Evolutionary conservation across 1,140 invertebrate genomes (phyloP), one percentile per base, ranked within the genome.

Genomic region (Drosophila bocki): DNA sequence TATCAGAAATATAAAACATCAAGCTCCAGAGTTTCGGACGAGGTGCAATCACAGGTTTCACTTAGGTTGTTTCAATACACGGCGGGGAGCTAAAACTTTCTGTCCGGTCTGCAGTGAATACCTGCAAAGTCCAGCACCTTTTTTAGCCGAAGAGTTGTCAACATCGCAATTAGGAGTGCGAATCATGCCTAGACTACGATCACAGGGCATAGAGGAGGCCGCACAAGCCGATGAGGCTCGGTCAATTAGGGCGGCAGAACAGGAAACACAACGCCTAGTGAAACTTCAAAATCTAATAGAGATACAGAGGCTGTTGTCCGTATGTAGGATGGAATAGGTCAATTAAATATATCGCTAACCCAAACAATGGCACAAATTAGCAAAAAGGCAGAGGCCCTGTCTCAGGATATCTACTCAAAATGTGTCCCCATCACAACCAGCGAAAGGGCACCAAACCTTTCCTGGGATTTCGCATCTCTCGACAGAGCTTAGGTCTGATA

Each of bases 401-500:
- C 12, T 37, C 35, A 37, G 51, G 7, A 9, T 54, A 7, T 35
- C 29, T n/a, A 35, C 29, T 4, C 32, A 5, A 32, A 33, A 11
- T 42, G 41, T 17, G 2, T 8, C 41, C 3, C 7, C n/a, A 42
- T 8, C 48, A n/a, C 48, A 32, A 33, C 29, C 44, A 47, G 26
- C 29, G n/a, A 37, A 17, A 37, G 51, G 33, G 3, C 51, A 35
- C n/a, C 45, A 61, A 45, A 15, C 57, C 5, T 59, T 44, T 48
- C 13, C 45, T 48, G 22, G 45, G 13, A 7, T 7, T 3, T 48
- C 45, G 12, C 45, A 26, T 13, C 19, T 1, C 13, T 13, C 45
- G 7, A 9, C 22, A 26, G 45, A 48, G 45, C n/a, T 62, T 26
- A n/a, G 60, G 7, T 29, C 62, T n/a, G 29, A 59, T 47, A 8